A percentile compares a stretch with the other conserved stretches of the same genome.
These are phyloP conservation scores for Cartodere bifasciata DNA, from an alignment of 2,888 invertebrate species.

Conservation along the genomic window DNA sequence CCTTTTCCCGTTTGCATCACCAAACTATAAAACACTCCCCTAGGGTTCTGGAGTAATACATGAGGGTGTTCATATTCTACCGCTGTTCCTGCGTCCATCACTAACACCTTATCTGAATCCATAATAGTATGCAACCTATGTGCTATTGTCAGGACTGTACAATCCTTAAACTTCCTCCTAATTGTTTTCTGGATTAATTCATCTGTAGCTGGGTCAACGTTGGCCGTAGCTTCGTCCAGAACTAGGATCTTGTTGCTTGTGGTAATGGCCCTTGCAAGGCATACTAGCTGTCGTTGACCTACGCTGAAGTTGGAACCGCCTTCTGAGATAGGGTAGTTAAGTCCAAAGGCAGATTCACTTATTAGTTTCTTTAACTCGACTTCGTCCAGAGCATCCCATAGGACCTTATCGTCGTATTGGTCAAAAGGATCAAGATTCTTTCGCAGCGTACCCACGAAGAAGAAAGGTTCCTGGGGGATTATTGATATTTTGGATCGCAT, in stretches of 20 bases:
- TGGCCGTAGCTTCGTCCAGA: constrained; percentile 64
- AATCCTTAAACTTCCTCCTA: constrained; percentile 55
- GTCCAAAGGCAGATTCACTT: constrained; percentile 47
- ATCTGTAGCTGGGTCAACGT: constrained; percentile 67
- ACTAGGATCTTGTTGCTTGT: constrained; percentile 32
- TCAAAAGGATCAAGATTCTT: constrained; percentile 85
- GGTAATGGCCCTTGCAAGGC: constrained; percentile 49
- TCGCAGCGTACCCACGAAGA: constrained; percentile 78
- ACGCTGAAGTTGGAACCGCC: constrained; percentile 38
- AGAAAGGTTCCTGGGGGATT: constrained; percentile 47
- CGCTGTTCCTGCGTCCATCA: constrained; percentile 42
- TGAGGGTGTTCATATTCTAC: no score
- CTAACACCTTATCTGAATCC: constrained; percentile 66
- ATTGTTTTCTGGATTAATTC: constrained; percentile 65
- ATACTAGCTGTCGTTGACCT: constrained; percentile 51
- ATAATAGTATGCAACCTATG: constrained; percentile 74
- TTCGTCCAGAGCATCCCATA: constrained; percentile 79
- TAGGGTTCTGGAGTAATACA: no score
- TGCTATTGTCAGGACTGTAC: constrained; percentile 73
- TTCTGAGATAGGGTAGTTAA: constrained; percentile 58
- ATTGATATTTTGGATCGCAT: constrained; percentile 43
- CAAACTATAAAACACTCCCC: no score
- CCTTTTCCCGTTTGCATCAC: no score
- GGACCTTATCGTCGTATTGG: constrained; percentile 58
- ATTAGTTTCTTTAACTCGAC: constrained; percentile 64